phyloP scores from a whole-genome alignment of 2,888 invertebrate species.

The Pilophorus perplexus region DNA sequence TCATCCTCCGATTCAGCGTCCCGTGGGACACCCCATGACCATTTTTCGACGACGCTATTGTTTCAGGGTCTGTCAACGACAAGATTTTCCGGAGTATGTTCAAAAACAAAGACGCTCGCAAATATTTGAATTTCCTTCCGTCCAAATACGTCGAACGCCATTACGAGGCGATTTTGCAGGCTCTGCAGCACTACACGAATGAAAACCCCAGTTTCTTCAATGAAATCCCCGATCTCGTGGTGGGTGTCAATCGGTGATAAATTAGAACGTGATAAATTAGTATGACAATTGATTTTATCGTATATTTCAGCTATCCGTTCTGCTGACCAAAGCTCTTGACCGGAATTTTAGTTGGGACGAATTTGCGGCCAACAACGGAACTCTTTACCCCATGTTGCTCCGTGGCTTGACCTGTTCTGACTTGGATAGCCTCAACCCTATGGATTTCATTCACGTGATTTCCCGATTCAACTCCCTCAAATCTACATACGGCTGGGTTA shows the following conservation, averaged over 20 bases:
- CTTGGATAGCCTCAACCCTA: conserved; percentile 32
- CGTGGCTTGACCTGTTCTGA: conserved; percentile 41
- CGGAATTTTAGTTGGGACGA: not conserved
- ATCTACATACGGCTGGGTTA: conserved; percentile 22
- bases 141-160: conserved; percentile 30
- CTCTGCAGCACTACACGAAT: conserved; percentile 2
- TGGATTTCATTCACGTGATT: conserved; percentile 42
- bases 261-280: not conserved
- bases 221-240: conserved; percentile 20
- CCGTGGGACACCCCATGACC: too few relatives aligned
- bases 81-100: conserved; percentile 25
- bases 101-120: conserved; percentile 36
- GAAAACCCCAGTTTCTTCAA: not conserved
- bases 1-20: too few relatives aligned
- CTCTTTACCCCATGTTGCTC: conserved; percentile 21
- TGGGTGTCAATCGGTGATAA: too few relatives aligned
- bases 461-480: conserved; percentile 35
- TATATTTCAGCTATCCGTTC: conserved; percentile 13
- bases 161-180: not conserved
- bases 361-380: not conserved
- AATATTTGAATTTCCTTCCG: conserved; percentile 32
- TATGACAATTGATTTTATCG: too few relatives aligned
- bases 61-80: not conserved
- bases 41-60: too few relatives aligned
- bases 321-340: not conserved